Evolutionary conservation across 2,797 vertebrate genomes (phyloP), one percentile per base, ranked within the genome.

Genomic region (Pangasius sanitwongsei): DNA sequence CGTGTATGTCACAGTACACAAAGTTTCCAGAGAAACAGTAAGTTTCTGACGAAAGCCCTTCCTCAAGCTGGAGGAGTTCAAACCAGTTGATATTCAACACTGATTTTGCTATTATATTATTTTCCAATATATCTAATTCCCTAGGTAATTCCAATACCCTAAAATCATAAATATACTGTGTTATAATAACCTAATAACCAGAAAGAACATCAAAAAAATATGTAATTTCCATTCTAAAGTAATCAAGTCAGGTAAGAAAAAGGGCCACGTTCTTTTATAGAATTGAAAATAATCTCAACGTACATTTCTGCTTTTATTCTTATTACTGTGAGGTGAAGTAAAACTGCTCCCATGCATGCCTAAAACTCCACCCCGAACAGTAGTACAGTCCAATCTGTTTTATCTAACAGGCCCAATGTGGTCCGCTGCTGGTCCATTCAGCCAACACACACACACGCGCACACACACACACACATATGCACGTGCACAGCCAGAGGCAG

Each of bases 401-500:
- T 44, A 87, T 80, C 53, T 88, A 83, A 83, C 55, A 82, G 86
- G 59, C 61, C 77, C 25, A 28, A 77, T 41, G 20, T 37, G 44
- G 75, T 44, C 85, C 86, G 75, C 70, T 61, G 88, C 86, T 81
- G 83, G 70, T 90, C 85, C 70, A 84, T 70, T 65, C 65, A 87
- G 67, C 85, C 67, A 87, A 72, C 77, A 82, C 72, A 57, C 67
- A 85, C 50, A 41, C 44, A 28, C 65, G 55, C 84, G 55, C 34
- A 86, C 53, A 28, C 55, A 77, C 48, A 37, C 84, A 59, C 31
- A 59, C 20, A 57, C 20, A 57, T 31, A n/a, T 8, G 34, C 31
- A n/a, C 50, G 61, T 48, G 44, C 89, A 90, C 83, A 90, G 89
- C 82, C 90, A 91, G 86, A 91, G 90, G 88, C 90, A 85, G 83